Evolutionary conservation across 1,140 invertebrate species (phyloP).

Genomic region (Procambarus virginalis): DNA sequence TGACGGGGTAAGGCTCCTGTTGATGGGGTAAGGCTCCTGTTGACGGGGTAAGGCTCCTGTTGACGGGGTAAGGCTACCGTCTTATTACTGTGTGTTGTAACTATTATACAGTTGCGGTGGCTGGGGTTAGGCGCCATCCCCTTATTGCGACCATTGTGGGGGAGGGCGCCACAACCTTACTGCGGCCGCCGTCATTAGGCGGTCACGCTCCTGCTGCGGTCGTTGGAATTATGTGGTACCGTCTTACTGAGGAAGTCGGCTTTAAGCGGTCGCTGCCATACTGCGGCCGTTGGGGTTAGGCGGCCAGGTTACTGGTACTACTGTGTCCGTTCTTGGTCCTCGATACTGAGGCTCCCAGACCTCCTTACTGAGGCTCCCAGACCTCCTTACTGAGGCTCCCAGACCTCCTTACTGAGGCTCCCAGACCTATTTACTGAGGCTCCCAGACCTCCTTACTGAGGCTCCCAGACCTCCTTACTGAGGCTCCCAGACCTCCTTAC

Average conservation of each 20-base stretch:
- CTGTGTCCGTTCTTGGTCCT: too few species aligned
- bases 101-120: not conserved
- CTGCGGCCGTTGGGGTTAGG: not conserved
- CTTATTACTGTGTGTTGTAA: not conserved
- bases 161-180: not conserved
- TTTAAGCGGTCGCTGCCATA: not conserved
- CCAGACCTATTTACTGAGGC: too few species aligned
- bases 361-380: too few species aligned
- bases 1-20: too few species aligned
- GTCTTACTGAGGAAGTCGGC: not conserved
- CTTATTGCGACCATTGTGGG: not conserved
- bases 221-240: not conserved
- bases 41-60: too few species aligned
- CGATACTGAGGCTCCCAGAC: too few species aligned
- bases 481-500: too few species aligned
- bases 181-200: not conserved
- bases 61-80: not conserved
- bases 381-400: too few species aligned
- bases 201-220: not conserved
- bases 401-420: too few species aligned
- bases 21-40: too few species aligned
- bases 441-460: too few species aligned
- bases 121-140: not conserved
- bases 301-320: not conserved
- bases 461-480: too few species aligned